These are phyloP conservation scores for Hydractinia echinata DNA, from an alignment of 30 jellyfish, hydroid and myxozoan species.

Conservation along the genomic window DNA sequence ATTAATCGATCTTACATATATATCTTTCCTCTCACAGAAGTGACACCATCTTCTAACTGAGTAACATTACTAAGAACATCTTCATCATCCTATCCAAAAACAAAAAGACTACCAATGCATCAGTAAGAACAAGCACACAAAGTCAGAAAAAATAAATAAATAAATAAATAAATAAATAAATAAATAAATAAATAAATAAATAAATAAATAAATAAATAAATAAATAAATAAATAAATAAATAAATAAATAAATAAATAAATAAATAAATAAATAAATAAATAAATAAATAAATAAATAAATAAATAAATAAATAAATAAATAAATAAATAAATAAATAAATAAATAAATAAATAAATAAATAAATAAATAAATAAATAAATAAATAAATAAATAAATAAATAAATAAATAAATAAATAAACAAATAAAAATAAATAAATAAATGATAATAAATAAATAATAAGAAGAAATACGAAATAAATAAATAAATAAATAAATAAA, in stretches of 20 bases:
- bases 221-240: background rate
- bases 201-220: background rate
- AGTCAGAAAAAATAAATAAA: background rate
- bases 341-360: background rate
- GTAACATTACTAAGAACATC: constrained; percentile 74
- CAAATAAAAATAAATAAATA: constrained; percentile 7
- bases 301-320: background rate
- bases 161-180: background rate
- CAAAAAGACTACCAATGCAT: too few relatives aligned
- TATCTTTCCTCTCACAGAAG: constrained; percentile 91
- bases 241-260: background rate
- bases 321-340: background rate
- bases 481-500: background rate
- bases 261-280: background rate
- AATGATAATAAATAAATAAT: background rate
- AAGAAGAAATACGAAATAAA: background rate
- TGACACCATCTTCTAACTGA: constrained; percentile 93
- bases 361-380: background rate
- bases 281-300: background rate
- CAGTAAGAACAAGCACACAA: background rate
- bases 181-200: too few relatives aligned
- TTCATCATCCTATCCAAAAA: constrained; percentile 59
- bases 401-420: background rate
- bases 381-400: background rate
- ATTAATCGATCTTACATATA: constrained; percentile 56